Evolutionary conservation across 2,888 invertebrate genomes (phyloP).

Genomic region (Lysandra coridon): DNA sequence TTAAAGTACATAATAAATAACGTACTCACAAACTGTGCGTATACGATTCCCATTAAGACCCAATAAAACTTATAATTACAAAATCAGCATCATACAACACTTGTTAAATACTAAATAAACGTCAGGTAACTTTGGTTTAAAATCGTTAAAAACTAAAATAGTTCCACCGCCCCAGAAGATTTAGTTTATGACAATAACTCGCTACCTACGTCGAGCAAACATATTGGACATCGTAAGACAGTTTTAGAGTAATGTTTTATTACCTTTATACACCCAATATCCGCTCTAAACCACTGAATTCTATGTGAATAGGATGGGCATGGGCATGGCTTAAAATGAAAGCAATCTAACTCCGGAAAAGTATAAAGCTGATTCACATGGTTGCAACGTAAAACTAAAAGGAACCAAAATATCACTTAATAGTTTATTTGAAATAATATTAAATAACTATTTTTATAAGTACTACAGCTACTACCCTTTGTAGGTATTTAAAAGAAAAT

Average conservation of each 20-base stretch:
- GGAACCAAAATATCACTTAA: not conserved
- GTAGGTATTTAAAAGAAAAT: too few relatives aligned
- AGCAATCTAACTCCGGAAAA: conserved; percentile 6
- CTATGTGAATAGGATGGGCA: not conserved
- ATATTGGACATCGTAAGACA: conserved; percentile 40
- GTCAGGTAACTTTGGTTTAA: conserved; percentile 51
- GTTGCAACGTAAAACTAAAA: not conserved
- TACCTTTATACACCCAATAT: conserved; percentile 49
- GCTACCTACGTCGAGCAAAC: conserved; percentile 36
- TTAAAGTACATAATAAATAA: conserved; percentile 18
- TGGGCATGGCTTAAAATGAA: not conserved
- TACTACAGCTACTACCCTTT: too few relatives aligned
- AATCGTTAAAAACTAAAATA: conserved; percentile 66
- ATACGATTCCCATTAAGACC: conserved; percentile 3
- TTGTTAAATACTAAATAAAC: conserved; percentile 32
- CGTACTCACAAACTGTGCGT: not conserved
- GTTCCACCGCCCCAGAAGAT: conserved; percentile 36
- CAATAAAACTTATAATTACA: conserved; percentile 12
- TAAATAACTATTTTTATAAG: not conserved
- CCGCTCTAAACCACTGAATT: conserved; percentile 46
- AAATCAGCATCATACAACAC: conserved; percentile 10
- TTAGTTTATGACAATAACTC: conserved; percentile 26
- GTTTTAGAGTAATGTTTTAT: conserved; percentile 44
- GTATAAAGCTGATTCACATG: not conserved
- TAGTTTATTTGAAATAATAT: too few relatives aligned